phyloP scores from a whole-genome alignment of 2,888 invertebrate species.

The Brachyopa scutellaris region DNA sequence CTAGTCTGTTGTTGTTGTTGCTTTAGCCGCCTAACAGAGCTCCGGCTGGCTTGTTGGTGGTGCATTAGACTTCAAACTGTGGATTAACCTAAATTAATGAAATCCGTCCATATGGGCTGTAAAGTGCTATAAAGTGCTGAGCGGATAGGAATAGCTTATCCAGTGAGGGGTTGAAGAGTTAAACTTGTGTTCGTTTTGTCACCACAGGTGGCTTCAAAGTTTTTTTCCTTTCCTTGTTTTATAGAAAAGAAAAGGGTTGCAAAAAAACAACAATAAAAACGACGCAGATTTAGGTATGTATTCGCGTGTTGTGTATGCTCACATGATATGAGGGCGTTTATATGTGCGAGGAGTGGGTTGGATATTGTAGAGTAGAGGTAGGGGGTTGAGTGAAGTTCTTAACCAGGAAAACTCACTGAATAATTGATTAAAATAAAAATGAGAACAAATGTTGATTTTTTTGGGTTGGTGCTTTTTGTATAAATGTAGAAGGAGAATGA shows the following conservation, averaged over 20 bases:
- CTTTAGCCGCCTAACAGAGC: not conserved
- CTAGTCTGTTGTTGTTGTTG: conserved; percentile 11
- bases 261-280: conserved; percentile 23
- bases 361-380: not conserved
- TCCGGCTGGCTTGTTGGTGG: conserved; percentile 39
- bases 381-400: not conserved
- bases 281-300: conserved; percentile 22
- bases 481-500: not conserved
- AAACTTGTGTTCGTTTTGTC: conserved; percentile 58
- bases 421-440: conserved; percentile 51
- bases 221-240: not conserved
- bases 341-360: conserved; percentile 19
- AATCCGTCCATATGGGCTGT: conserved; percentile 63
- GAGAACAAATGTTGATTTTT: conserved; percentile 23
- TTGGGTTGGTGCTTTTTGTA: too few relatives aligned
- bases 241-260: conserved; percentile 49
- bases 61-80: conserved; percentile 67
- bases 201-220: conserved; percentile 63
- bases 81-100: conserved; percentile 69
- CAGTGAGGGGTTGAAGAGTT: conserved; percentile 23
- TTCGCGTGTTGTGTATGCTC: conserved; percentile 51
- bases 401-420: conserved; percentile 41
- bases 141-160: conserved; percentile 43
- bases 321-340: conserved; percentile 44
- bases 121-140: conserved; percentile 38